Conservation (phyloP, 2,113 vertebrate genomes). For the Stictonetta naevosa region DNA sequence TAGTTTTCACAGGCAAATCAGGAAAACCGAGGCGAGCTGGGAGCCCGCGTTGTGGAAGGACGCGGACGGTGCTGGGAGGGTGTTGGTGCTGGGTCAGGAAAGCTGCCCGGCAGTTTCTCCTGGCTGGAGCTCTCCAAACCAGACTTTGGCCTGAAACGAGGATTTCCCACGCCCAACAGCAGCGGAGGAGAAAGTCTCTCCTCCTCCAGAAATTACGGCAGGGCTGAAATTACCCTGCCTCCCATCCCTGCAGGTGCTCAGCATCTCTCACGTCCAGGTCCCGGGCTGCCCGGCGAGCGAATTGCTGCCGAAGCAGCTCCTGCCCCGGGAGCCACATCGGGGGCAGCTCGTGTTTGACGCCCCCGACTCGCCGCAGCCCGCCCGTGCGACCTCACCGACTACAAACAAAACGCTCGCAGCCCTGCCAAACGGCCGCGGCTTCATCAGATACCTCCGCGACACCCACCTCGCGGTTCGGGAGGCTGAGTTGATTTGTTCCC, state of each 20-base stretch:
- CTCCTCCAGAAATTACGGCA: background rate
- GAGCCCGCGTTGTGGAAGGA: background rate
- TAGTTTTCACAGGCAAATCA: slow-evolving; percentile 47
- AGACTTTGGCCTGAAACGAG: background rate
- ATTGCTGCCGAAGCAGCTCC: background rate
- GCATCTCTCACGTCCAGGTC: background rate
- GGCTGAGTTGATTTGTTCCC: background rate
- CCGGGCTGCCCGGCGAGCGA: background rate
- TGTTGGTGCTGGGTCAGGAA: background rate
- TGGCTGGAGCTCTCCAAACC: background rate
- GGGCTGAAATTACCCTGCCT: background rate
- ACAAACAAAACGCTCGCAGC: background rate
- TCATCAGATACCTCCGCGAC: background rate
- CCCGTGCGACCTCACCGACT: background rate
- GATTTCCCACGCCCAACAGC: background rate
- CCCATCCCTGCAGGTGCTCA: background rate
- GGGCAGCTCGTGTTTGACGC: background rate
- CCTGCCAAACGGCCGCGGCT: background rate
- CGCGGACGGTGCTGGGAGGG: background rate
- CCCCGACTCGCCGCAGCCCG: background rate
- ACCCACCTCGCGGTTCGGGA: background rate
- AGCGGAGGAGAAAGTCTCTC: background rate
- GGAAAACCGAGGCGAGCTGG: slow-evolving; percentile 8
- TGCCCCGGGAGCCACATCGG: background rate
- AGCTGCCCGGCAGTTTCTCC: slow-evolving; percentile 27